A percentile compares a stretch with the other conserved stretches of the same genome.
Evolutionary conservation across 2,888 invertebrate species (phyloP).

Genomic region (Drosophila anomalata): DNA sequence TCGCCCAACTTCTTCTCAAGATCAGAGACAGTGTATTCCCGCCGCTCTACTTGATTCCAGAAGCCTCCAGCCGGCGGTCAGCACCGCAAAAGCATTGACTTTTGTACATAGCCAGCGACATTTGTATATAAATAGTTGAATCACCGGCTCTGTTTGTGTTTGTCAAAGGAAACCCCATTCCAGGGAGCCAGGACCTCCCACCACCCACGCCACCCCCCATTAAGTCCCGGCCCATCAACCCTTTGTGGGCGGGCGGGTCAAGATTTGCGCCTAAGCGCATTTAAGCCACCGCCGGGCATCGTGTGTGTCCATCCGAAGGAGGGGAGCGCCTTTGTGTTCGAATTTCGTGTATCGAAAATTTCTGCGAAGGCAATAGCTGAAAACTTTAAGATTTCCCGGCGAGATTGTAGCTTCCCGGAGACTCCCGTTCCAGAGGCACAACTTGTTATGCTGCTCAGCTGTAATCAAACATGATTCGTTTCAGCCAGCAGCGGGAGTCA

Average conservation of each 20-base stretch:
- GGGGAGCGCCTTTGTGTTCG: slow-evolving; percentile 57
- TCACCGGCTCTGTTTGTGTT: slow-evolving; percentile 40
- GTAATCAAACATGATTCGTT: slow-evolving; percentile 76
- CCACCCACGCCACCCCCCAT: slow-evolving; percentile 8
- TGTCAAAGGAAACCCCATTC: slow-evolving; percentile 59
- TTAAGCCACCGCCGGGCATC: slow-evolving; percentile 74
- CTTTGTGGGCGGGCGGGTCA: slow-evolving; percentile 55
- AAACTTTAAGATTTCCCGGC: slow-evolving; percentile 60
- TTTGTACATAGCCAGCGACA: slow-evolving; percentile 76
- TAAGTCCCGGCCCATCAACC: slow-evolving; percentile 28
- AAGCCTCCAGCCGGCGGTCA: slow-evolving; percentile 27
- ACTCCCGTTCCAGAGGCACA: slow-evolving; percentile 29
- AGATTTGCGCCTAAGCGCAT: slow-evolving; percentile 78
- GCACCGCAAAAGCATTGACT: slow-evolving; percentile 72
- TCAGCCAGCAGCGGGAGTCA: slow-evolving; percentile 35
- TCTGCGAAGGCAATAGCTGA: slow-evolving; percentile 1
- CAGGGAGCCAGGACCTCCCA: not conserved
- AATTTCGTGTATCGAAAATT: slow-evolving; percentile 60
- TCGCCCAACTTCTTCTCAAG: not conserved
- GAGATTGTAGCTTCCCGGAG: slow-evolving; percentile 15
- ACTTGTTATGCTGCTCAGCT: slow-evolving; percentile 74
- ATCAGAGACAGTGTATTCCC: not conserved
- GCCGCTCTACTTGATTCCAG: slow-evolving; percentile 4
- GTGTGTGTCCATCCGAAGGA: slow-evolving; percentile 44
- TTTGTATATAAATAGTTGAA: slow-evolving; percentile 75